Evolutionary conservation across 2,888 invertebrate species (phyloP).

Genomic region (Uloborus plumipes): DNA sequence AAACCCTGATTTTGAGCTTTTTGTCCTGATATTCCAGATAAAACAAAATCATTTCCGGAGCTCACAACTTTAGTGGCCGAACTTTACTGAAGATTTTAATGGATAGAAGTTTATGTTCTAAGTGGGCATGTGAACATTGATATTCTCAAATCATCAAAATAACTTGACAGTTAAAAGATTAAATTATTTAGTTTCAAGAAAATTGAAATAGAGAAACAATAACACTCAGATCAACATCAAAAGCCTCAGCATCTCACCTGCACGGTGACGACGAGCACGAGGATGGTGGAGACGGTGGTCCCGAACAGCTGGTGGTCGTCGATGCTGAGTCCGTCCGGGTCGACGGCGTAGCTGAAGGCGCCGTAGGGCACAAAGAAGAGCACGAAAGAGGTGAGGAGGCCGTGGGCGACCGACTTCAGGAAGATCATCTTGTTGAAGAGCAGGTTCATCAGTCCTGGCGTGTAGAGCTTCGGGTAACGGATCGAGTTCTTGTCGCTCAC

Average conservation of each 20-base stretch:
- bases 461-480: constrained; percentile 94
- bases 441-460: constrained; percentile 90
- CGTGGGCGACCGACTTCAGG: constrained; percentile 95
- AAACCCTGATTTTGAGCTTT: too few species aligned
- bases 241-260: constrained; percentile 78
- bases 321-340: constrained; percentile 87
- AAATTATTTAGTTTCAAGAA: too few species aligned
- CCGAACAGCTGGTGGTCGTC: constrained; percentile 96
- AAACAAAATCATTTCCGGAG: too few species aligned
- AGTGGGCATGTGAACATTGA: too few species aligned
- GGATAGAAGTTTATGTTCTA: too few species aligned
- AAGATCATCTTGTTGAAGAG: constrained; percentile 98
- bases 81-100: too few species aligned
- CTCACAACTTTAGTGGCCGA: too few species aligned
- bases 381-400: constrained; percentile 94
- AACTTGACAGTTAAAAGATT: too few species aligned
- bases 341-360: constrained; percentile 90
- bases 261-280: constrained; percentile 96
- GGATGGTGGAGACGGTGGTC: constrained; percentile 93
- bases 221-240: too few species aligned
- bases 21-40: too few species aligned
- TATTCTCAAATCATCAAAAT: too few species aligned
- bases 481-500: constrained; percentile 88
- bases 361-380: constrained; percentile 96
- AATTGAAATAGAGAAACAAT: too few species aligned